A percentile compares a stretch with the other conserved stretches of the same genome.
These are phyloP conservation scores for Elaphurus davidianus DNA, from an alignment of 2,113 vertebrate genomes.

Conservation along the genomic window DNA sequence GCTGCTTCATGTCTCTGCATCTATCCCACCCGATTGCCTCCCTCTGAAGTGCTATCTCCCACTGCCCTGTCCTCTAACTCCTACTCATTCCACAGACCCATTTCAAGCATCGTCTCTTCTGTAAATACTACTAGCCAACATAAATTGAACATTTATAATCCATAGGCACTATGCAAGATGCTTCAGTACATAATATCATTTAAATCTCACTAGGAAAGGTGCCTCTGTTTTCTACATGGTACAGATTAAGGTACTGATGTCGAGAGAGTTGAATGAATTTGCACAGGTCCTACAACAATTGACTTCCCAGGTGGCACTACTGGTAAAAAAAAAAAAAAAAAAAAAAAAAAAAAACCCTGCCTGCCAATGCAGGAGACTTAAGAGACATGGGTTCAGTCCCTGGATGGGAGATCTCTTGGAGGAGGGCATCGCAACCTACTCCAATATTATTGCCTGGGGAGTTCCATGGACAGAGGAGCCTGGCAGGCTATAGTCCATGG, in stretches of 20 bases:
- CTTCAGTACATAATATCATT: constrained; percentile 37
- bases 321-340: not conserved
- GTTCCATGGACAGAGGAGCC: not conserved
- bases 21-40: not conserved
- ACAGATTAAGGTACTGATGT: constrained; percentile 17
- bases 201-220: constrained; percentile 53
- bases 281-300: constrained; percentile 11
- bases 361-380: not conserved
- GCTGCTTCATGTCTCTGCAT: not conserved
- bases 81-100: not conserved
- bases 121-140: constrained; percentile 15
- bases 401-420: not conserved
- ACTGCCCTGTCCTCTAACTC: not conserved
- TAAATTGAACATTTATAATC: constrained; percentile 28
- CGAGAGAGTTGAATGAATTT: constrained; percentile 20
- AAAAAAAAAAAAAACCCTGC: not conserved
- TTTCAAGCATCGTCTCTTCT: not conserved
- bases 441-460: not conserved
- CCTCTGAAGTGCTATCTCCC: not conserved
- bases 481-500: not conserved
- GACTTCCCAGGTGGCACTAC: not conserved
- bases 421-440: not conserved
- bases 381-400: not conserved
- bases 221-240: constrained; percentile 7
- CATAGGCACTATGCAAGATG: constrained; percentile 13